A percentile compares a stretch with the other conserved stretches of the same genome.
Evolutionary conservation across 2,888 invertebrate genomes (phyloP).

Genomic region (Chrysomela aeneicollis): DNA sequence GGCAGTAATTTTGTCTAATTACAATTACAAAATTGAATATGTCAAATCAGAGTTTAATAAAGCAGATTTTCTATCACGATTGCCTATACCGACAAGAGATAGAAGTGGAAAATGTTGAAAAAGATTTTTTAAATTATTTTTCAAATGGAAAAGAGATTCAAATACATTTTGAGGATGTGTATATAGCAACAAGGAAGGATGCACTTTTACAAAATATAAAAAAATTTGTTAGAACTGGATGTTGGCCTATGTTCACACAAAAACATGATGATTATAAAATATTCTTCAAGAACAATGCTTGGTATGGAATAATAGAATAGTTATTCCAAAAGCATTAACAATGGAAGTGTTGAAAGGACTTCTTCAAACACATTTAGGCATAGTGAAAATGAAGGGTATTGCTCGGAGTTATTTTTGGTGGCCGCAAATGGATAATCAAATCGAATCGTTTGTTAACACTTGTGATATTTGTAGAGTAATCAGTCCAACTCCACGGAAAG

Average conservation of each 20-base stretch:
- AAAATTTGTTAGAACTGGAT: too few relatives aligned
- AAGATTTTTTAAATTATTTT: neutral
- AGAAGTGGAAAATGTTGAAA: neutral
- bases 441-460: too few relatives aligned
- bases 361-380: neutral
- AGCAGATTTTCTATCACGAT: neutral
- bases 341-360: neutral
- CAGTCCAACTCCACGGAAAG: too few relatives aligned
- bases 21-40: neutral
- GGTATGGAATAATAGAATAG: slow-evolving; percentile 9
- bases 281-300: too few relatives aligned
- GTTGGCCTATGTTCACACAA: neutral
- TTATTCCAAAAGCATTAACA: neutral
- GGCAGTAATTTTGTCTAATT: slow-evolving; percentile 22
- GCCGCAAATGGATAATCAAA: too few relatives aligned
- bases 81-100: neutral
- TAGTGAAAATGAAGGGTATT: neutral
- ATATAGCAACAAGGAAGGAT: too few relatives aligned
- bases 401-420: too few relatives aligned
- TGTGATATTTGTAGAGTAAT: too few relatives aligned
- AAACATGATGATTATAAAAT: too few relatives aligned
- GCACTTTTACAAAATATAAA: neutral
- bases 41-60: neutral
- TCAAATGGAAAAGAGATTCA: neutral
- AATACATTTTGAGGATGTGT: neutral